Evolutionary conservation across 2,888 invertebrate genomes (phyloP).

Genomic region (Brachylomia viminalis): DNA sequence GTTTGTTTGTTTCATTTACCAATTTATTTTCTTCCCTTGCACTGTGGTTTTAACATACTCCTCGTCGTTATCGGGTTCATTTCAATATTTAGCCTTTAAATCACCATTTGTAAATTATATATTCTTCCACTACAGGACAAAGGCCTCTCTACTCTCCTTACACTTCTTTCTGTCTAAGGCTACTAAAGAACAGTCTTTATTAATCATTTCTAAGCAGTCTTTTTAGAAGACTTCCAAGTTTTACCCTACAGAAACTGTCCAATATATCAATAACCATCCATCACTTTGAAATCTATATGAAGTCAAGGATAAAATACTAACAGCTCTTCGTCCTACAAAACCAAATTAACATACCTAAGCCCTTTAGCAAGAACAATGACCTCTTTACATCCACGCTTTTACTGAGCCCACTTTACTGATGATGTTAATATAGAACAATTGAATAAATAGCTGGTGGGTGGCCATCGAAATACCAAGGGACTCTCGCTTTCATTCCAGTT

Average conservation of each 20-base stretch:
- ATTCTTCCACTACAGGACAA: not conserved
- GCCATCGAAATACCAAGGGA: conserved; percentile 70
- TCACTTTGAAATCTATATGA: not conserved
- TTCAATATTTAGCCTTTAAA: not conserved
- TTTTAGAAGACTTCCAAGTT: not conserved
- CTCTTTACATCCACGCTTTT: conserved; percentile 43
- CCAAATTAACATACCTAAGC: conserved; percentile 34
- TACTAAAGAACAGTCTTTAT: no score
- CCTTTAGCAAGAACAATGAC: conserved; percentile 43
- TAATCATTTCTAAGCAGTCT: not conserved
- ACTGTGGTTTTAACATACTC: no score
- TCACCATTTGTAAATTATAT: not conserved
- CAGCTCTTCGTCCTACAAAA: conserved; percentile 4
- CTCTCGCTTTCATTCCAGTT: conserved; percentile 71
- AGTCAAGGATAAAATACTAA: not conserved
- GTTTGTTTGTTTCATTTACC: no score
- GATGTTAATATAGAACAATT: conserved; percentile 76
- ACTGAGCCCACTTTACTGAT: conserved; percentile 56
- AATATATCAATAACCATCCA: not conserved
- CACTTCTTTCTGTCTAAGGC: not conserved
- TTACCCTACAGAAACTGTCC: not conserved
- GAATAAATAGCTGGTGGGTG: conserved; percentile 76
- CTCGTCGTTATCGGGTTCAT: not conserved
- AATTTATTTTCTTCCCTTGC: no score
- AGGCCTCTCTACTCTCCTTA: not conserved